Evolutionary conservation across 2,888 invertebrate genomes (phyloP), one percentile per base, ranked within the genome.

Genomic region (Eupeodes luniger): DNA sequence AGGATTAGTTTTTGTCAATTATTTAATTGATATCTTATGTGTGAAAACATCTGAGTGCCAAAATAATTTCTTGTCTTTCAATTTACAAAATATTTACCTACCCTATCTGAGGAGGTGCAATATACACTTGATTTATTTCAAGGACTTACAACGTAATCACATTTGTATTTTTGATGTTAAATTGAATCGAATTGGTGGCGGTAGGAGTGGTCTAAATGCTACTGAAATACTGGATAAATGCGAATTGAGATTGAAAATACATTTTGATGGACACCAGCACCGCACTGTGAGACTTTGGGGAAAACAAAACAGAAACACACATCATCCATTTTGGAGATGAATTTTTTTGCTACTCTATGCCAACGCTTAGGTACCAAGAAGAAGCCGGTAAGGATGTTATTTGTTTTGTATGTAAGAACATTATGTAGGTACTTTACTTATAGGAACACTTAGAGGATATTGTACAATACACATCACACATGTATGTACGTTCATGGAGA

Each of bases 61-160:
- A 27, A 19, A 55, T 70, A 44, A 70, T 55, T 70, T 55, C 14
- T 70, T 70, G 67, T 67, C 34, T 34, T n/a, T 34, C 51, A 36
- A n/a, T 67, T 44, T 7, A 40, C 40, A 40, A 40, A 27, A 27
- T 27, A 27, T 27, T 27, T 27, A 27, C 27, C 27, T 40, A 40
- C 40, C 9, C n/a, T 40, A 51, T 14, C 62, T 2, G 5, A 40
- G 57, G 6, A 27, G 11, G 9, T 44, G 5, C 44, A 4, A 62
- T 27, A 57, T 44, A n/a, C n/a, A 44, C 12, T 55, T 70, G 70
- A 79, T 79, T 61, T 74, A 36, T 36, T 53, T 67, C 36, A 77
- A 81, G 76, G 77, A 84, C 55, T 40, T 77, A 81, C 83, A 77
- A 77, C 44, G 79, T 82, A 86, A 86, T 86, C 86, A 77, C 82